phyloP scores from a whole-genome alignment of 2,888 invertebrate genomes.

The Andrena bucephala region DNA sequence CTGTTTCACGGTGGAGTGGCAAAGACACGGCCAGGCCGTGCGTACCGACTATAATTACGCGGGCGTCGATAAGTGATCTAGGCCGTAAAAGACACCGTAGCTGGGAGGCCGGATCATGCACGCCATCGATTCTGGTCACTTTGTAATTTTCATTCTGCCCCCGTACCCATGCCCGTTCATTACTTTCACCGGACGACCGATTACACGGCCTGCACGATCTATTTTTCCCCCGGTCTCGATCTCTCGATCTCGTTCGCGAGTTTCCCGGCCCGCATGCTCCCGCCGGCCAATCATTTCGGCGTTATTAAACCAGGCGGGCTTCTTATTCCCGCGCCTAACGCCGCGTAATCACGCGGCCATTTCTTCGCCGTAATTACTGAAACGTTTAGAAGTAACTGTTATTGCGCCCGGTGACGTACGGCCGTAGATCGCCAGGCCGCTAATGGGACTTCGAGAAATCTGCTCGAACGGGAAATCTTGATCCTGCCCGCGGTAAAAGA shows the following conservation, averaged over 20 bases:
- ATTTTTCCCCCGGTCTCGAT: conserved; percentile 21
- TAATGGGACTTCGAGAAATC: conserved; percentile 31
- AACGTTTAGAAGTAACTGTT: conserved; percentile 30
- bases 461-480: conserved; percentile 20
- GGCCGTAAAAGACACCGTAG: conserved; percentile 65
- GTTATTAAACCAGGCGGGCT: conserved; percentile 28
- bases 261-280: background rate
- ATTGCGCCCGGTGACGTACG: conserved; percentile 18
- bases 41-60: conserved; percentile 70
- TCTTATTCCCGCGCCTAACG: conserved; percentile 12
- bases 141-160: conserved; percentile 63
- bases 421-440: background rate
- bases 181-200: conserved; percentile 58
- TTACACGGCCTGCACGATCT: conserved; percentile 54
- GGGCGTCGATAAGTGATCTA: conserved; percentile 70
- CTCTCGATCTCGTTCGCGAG: background rate
- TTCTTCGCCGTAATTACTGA: conserved; percentile 35
- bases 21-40: conserved; percentile 49
- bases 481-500: conserved; percentile 2
- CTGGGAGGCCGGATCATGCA: conserved; percentile 60
- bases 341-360: conserved; percentile 38
- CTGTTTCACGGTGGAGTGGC: conserved; percentile 66
- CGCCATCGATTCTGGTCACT: conserved; percentile 69
- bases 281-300: conserved; percentile 26
- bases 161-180: conserved; percentile 43